Conservation (phyloP, 2,113 vertebrate species). For the Neofelis nebulosa region DNA sequence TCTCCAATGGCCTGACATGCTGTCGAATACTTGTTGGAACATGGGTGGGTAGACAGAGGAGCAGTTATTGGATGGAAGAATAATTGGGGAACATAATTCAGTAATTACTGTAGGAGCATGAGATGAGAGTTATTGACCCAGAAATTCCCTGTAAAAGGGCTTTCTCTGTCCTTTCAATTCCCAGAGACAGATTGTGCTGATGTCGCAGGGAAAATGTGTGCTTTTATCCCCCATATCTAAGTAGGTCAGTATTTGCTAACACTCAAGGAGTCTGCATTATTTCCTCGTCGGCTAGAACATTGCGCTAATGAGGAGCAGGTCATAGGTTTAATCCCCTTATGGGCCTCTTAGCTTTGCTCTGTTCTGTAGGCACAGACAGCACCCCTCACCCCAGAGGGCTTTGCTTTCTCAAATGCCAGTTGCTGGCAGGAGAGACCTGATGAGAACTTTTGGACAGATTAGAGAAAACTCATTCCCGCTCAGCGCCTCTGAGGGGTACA, state of each 20-base stretch:
- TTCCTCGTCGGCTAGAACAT: slow-evolving; percentile 59
- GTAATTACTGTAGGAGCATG: slow-evolving; percentile 66
- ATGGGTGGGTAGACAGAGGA: slow-evolving; percentile 8
- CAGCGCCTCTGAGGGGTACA: not conserved
- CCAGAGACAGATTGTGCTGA: slow-evolving; percentile 75
- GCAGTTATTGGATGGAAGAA: slow-evolving; percentile 57
- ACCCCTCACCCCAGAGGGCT: not conserved
- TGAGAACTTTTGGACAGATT: slow-evolving; percentile 33
- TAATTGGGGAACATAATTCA: slow-evolving; percentile 76
- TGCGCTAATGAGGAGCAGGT: slow-evolving; percentile 72
- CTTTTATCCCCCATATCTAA: slow-evolving; percentile 69
- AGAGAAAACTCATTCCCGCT: slow-evolving; percentile 30
- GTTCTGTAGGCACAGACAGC: slow-evolving; percentile 10
- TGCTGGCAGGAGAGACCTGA: slow-evolving; percentile 23
- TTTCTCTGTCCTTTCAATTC: slow-evolving; percentile 76
- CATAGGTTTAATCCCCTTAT: slow-evolving; percentile 68
- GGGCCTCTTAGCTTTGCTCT: slow-evolving; percentile 38
- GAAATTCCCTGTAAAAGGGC: slow-evolving; percentile 73
- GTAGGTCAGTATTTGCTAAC: slow-evolving; percentile 79
- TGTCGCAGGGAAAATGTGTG: slow-evolving; percentile 60
- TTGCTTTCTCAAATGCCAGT: slow-evolving; percentile 29
- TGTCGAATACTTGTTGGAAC: slow-evolving; percentile 56
- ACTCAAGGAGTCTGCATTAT: slow-evolving; percentile 70
- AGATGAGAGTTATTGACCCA: slow-evolving; percentile 76
- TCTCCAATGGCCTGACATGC: not conserved